These are phyloP conservation scores for Petrophora chlorosata DNA, from an alignment of 2,888 invertebrate species.

Conservation along the genomic window DNA sequence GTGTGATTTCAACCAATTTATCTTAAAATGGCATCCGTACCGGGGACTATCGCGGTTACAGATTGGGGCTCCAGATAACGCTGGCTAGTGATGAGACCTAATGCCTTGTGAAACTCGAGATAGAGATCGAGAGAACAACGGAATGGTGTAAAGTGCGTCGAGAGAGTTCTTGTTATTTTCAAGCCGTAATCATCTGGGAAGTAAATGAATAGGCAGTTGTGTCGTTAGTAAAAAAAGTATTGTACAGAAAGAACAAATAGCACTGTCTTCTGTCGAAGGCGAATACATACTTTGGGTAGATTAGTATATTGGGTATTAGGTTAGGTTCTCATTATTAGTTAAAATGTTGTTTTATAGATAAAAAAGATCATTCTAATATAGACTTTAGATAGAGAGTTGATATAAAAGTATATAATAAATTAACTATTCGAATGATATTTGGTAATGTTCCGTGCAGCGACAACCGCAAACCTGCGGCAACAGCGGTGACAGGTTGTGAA, in stretches of 20 bases:
- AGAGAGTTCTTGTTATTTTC: too few relatives aligned
- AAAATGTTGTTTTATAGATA: too few relatives aligned
- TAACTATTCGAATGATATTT: neutral
- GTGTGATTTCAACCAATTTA: constrained; percentile 67
- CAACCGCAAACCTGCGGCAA: constrained; percentile 4
- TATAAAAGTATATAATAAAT: neutral
- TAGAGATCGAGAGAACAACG: constrained; percentile 7
- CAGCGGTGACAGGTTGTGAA: constrained; percentile 8
- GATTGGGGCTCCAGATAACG: constrained; percentile 57
- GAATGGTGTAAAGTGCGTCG: too few relatives aligned
- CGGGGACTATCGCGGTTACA: constrained; percentile 46
- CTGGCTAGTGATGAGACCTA: constrained; percentile 37
- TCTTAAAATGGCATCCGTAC: constrained; percentile 59
- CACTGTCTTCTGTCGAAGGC: too few relatives aligned
- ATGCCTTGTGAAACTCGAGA: constrained; percentile 25
- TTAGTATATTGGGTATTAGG: too few relatives aligned
- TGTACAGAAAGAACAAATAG: too few relatives aligned
- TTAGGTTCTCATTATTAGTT: too few relatives aligned
- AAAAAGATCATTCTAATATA: too few relatives aligned
- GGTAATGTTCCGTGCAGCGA: neutral
- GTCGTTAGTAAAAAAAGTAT: too few relatives aligned
- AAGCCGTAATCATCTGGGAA: too few relatives aligned
- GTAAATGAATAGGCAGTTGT: too few relatives aligned
- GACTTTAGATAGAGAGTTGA: neutral
- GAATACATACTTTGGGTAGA: too few relatives aligned